A percentile compares a stretch with the other conserved stretches of the same genome.
Evolutionary conservation across 2,797 vertebrate species (phyloP).

Genomic region (Enteromius argenteus): DNA sequence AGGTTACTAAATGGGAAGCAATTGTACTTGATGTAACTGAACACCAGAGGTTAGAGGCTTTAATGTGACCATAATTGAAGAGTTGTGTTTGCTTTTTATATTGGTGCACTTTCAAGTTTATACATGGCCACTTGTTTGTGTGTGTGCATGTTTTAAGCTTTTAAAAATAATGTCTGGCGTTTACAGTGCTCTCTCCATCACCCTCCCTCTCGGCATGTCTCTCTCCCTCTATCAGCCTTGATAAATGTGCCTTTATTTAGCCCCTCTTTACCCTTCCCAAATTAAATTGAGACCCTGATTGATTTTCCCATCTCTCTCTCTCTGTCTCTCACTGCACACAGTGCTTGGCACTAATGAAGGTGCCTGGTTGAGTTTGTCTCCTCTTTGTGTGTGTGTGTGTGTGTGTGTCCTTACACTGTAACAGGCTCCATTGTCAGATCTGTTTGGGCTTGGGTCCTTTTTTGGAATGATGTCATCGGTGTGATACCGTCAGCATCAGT

Average conservation of each 20-base stretch:
- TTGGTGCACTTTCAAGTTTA: not conserved
- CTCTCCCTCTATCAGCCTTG: not conserved
- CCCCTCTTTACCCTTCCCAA: conserved; percentile 51
- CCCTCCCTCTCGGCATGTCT: not conserved
- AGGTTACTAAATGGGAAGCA: not conserved
- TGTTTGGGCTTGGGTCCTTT: not conserved
- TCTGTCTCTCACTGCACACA: conserved; percentile 21
- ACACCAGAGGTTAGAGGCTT: not conserved
- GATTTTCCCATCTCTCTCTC: conserved; percentile 47
- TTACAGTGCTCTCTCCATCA: conserved; percentile 17
- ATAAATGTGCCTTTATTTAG: conserved; percentile 57
- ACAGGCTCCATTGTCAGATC: conserved; percentile 9
- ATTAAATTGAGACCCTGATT: conserved; percentile 57
- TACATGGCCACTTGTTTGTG: conserved; percentile 4
- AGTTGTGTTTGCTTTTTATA: not conserved
- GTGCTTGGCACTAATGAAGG: conserved; percentile 34
- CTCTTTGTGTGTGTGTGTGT: not conserved
- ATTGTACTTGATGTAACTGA: not conserved
- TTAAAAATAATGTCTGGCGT: conserved; percentile 17
- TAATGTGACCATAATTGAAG: conserved; percentile 5
- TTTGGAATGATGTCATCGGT: not conserved
- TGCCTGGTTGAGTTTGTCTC: conserved; percentile 25
- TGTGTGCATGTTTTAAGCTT: conserved; percentile 27
- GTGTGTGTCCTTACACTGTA: conserved; percentile 3
- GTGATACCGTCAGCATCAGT: not conserved